phyloP scores from a whole-genome alignment of 2,888 invertebrate species.

The Aleiodes testaceus region DNA sequence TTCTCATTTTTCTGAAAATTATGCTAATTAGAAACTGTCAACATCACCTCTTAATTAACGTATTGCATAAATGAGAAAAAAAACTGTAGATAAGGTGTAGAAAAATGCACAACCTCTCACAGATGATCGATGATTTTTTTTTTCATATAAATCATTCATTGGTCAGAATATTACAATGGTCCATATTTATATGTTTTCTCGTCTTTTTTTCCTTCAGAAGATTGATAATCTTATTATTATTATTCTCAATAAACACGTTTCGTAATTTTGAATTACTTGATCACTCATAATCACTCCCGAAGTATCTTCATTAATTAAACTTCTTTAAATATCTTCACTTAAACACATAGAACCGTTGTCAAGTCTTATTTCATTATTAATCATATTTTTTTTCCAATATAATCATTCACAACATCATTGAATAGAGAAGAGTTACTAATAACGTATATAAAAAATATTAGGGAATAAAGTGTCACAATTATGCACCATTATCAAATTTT shows the following conservation, averaged over 20 bases:
- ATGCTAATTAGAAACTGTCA: too few species aligned
- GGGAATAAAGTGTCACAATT: slow-evolving; percentile 30
- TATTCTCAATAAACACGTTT: background rate
- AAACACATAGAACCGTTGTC: slow-evolving; percentile 8
- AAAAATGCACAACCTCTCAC: slow-evolving; percentile 35
- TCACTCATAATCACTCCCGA: slow-evolving; percentile 15
- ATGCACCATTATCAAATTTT: background rate
- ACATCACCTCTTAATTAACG: too few species aligned
- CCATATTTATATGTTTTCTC: slow-evolving; percentile 38
- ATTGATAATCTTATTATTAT: slow-evolving; percentile 35
- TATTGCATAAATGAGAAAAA: too few species aligned
- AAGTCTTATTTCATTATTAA: slow-evolving; percentile 3
- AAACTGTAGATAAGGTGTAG: background rate
- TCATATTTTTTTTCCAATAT: slow-evolving; percentile 24
- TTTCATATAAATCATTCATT: slow-evolving; percentile 52
- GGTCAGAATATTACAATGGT: slow-evolving; percentile 55
- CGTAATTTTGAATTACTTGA: background rate
- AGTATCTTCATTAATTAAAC: slow-evolving; percentile 1
- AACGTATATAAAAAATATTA: slow-evolving; percentile 48
- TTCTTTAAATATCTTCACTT: background rate
- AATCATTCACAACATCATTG: slow-evolving; percentile 32
- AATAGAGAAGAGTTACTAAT: slow-evolving; percentile 44
- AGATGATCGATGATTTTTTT: slow-evolving; percentile 38
- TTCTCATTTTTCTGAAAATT: too few species aligned
- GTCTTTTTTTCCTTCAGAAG: slow-evolving; percentile 22